phyloP scores from a whole-genome alignment of 2,888 invertebrate species.

The Pterostichus niger region DNA sequence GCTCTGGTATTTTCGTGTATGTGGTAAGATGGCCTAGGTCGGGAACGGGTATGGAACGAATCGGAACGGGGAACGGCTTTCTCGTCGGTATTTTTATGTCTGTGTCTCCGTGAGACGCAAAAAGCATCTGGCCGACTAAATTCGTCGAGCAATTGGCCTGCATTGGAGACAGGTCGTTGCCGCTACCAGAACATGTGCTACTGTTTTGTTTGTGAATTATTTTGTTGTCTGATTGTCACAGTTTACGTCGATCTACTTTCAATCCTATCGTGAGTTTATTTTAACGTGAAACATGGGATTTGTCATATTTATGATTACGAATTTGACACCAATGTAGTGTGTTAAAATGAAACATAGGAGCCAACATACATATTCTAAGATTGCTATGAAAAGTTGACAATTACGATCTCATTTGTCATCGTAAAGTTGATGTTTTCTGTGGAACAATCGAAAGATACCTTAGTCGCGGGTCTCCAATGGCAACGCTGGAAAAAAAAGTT shows the following conservation, averaged over 20 bases:
- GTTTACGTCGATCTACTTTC: neutral
- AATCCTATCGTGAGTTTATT: no score
- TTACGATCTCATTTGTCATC: no score
- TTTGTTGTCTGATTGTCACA: slow-evolving; percentile 38
- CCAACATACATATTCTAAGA: no score
- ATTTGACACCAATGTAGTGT: no score
- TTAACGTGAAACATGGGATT: no score
- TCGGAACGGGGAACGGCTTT: slow-evolving; percentile 42
- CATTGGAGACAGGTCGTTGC: slow-evolving; percentile 65
- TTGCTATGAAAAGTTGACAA: no score
- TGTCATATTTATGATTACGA: no score
- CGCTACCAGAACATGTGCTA: slow-evolving; percentile 19
- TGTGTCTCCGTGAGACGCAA: slow-evolving; percentile 44
- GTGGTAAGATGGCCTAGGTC: slow-evolving; percentile 41
- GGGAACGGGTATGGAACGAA: slow-evolving; percentile 43
- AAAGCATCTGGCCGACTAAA: slow-evolving; percentile 64
- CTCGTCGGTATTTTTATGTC: slow-evolving; percentile 48
- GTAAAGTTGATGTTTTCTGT: no score
- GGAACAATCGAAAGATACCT: no score
- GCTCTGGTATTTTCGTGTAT: slow-evolving; percentile 62
- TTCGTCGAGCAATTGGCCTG: slow-evolving; percentile 65
- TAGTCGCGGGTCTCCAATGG: no score
- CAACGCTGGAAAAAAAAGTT: no score
- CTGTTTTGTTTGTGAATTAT: slow-evolving; percentile 19
- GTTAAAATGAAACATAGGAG: no score